Percentiles rank a stretch among this genome's conserved stretches.
phyloP scores from a whole-genome alignment of 2,113 vertebrate species.

The Maccullochella peelii region DNA sequence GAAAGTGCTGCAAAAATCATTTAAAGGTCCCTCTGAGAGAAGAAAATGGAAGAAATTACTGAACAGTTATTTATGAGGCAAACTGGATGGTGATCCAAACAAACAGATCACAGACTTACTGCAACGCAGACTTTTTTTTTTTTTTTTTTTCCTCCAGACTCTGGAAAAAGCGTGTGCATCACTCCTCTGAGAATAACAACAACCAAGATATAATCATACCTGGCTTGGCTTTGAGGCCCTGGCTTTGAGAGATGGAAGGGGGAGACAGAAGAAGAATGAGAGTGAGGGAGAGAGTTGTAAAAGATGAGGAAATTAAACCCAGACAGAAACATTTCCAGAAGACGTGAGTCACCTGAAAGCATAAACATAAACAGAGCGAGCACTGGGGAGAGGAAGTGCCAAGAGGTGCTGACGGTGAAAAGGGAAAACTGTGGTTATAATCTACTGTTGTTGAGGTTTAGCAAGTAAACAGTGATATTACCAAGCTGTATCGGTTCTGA shows the following conservation, averaged over 20 bases:
- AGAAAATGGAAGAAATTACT: constrained; percentile 75
- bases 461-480: constrained; percentile 2
- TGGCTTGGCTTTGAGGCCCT: constrained; percentile 69
- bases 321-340: constrained; percentile 81
- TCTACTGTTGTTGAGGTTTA: not conserved
- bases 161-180: constrained; percentile 67
- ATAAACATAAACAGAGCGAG: constrained; percentile 58
- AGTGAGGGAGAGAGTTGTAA: constrained; percentile 61
- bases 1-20: constrained; percentile 65
- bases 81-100: constrained; percentile 63
- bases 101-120: constrained; percentile 58
- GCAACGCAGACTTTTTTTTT: constrained; percentile 10
- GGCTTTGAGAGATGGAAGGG: constrained; percentile 61
- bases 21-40: constrained; percentile 52
- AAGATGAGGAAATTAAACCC: constrained; percentile 77
- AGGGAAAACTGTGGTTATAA: constrained; percentile 35
- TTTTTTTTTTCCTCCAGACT: constrained; percentile 45
- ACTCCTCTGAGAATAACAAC: constrained; percentile 66
- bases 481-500: not conserved
- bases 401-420: constrained; percentile 27
- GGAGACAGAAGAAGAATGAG: constrained; percentile 39
- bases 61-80: constrained; percentile 68
- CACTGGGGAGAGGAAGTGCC: constrained; percentile 34
- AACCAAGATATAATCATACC: constrained; percentile 78
- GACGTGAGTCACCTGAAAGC: constrained; percentile 79